Conservation (phyloP, 1,140 invertebrate genomes). For the Ceratosolen fusciceps region DNA sequence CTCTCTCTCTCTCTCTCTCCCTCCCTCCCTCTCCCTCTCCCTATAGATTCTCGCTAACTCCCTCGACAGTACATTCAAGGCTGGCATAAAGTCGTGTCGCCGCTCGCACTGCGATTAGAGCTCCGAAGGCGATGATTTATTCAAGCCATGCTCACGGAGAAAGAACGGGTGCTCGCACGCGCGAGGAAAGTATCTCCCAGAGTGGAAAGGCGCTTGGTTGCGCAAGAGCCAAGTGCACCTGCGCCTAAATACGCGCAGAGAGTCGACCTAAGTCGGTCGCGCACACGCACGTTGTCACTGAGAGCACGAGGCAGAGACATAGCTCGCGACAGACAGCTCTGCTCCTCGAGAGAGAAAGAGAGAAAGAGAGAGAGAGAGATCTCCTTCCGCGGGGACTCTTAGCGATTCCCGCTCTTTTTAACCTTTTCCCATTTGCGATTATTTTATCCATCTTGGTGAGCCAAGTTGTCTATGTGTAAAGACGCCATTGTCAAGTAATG, state of each 20-base stretch:
- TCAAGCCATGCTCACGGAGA: background rate
- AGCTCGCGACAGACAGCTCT: background rate
- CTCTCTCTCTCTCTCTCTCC: background rate
- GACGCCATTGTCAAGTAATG: background rate
- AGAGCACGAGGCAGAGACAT: background rate
- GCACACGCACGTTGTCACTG: too few species aligned
- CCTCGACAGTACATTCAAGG: background rate
- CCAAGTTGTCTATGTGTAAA: background rate
- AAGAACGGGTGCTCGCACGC: background rate
- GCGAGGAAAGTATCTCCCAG: slow-evolving; percentile 30
- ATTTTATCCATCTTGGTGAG: background rate
- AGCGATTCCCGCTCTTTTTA: background rate
- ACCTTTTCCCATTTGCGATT: background rate
- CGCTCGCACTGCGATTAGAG: background rate
- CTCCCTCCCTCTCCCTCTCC: background rate
- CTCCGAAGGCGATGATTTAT: slow-evolving; percentile 14
- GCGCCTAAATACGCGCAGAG: too few species aligned
- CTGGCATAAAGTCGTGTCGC: background rate
- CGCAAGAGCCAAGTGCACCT: background rate
- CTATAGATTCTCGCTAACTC: background rate
- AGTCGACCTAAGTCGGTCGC: too few species aligned
- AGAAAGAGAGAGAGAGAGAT: too few species aligned
- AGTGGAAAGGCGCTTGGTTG: background rate
- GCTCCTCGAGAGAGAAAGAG: slow-evolving; percentile 10
- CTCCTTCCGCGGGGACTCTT: background rate